phyloP scores from a whole-genome alignment of 2,113 vertebrate species.

The Vanacampus margaritifer region DNA sequence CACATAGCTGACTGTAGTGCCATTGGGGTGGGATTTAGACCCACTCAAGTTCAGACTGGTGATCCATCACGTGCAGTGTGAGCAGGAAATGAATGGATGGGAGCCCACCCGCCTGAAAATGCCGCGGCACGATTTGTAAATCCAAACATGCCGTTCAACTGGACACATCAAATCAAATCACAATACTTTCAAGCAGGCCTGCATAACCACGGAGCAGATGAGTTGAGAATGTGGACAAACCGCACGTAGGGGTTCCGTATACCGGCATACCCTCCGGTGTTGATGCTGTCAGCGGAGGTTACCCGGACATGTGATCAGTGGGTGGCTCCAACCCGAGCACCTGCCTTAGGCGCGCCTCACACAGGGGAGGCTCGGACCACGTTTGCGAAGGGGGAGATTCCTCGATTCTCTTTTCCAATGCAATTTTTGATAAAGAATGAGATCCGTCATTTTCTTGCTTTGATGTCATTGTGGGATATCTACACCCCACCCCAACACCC shows the following conservation, averaged over 20 bases:
- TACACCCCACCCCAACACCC: neutral
- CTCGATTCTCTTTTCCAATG: neutral
- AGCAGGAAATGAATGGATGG: too few relatives aligned
- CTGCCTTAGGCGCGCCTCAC: slow-evolving; percentile 18
- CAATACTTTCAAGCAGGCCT: neutral
- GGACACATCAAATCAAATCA: neutral
- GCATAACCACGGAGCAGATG: neutral
- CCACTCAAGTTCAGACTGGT: too few relatives aligned
- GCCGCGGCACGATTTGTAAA: neutral
- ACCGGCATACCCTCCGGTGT: neutral
- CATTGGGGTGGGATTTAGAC: too few relatives aligned
- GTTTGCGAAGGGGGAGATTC: neutral
- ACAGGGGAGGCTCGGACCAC: neutral
- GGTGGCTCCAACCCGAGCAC: slow-evolving; percentile 20
- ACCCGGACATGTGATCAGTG: slow-evolving; percentile 6
- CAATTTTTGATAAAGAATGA: neutral
- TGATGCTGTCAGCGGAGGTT: neutral
- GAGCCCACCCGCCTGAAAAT: too few relatives aligned
- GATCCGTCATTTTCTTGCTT: slow-evolving; percentile 20
- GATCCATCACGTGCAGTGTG: too few relatives aligned
- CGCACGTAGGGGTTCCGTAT: neutral
- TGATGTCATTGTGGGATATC: slow-evolving; percentile 55
- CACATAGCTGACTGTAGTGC: too few relatives aligned
- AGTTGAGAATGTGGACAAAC: neutral
- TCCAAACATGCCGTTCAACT: neutral